Evolutionary conservation across 2,113 vertebrate species (phyloP), one percentile per base, ranked within the genome.

Genomic region (Syrmaticus mikado): DNA sequence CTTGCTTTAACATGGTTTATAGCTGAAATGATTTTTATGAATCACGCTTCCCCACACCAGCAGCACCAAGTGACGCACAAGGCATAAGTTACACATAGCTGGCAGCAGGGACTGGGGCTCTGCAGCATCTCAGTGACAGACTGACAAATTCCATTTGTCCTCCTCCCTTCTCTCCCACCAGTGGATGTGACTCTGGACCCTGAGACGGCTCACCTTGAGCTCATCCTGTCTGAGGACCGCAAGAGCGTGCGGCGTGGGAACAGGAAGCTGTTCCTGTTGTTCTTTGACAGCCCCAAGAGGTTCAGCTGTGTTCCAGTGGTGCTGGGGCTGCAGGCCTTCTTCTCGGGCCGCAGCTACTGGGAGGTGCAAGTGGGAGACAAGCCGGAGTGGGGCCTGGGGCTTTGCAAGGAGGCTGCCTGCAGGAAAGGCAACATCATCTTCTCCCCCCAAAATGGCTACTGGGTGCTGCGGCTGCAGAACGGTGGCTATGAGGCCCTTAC

Each of bases 291-390:
- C 82, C 94, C 98, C 6, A 98, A 96, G 94, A 94, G 98, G 30
- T 99, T 99, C 3, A 70, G 98, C 82, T 97, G 95, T 0, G 61
- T 97, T 40, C 97, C 98, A 0, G 98, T 97, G 17, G 95, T 99
- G 43, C 97, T 99, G 95, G 98, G 98, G 30, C 97, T 97, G 34
- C 98, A 98, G 21, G 87, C 82, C 95, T 98, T 99, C 85, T 92
- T 74, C 57, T 92, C 97, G 0, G 98, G 98, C 50, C 97, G 98
- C 38, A 96, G 94, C 96, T 98, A 98, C 96, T 99, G 98, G 99
- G 98, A 99, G 76, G 98, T 99, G 78, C 94, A 97, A 40, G 98
- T 99, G 32, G 98, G 98, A n/a, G 97, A 98, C 66, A 98, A 98
- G 83, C 97, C 98, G 0, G 99, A 99, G 77, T 99, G 98, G 98